These are phyloP conservation scores for Papilio demoleus DNA, from an alignment of 2,888 invertebrate species.

Conservation along the genomic window DNA sequence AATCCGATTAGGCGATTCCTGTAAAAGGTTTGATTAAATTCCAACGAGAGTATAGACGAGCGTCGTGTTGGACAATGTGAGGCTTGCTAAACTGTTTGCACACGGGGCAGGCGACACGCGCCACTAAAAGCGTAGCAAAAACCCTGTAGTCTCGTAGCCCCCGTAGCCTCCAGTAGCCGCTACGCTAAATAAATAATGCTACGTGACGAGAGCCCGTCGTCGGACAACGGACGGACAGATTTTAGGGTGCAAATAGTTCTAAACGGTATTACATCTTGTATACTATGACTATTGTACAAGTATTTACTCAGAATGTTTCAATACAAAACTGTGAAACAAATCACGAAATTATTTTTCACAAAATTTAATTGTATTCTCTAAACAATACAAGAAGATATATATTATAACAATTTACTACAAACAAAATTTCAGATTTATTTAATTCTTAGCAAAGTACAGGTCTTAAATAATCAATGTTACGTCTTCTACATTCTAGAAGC, in stretches of 20 bases:
- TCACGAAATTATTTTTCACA: background rate
- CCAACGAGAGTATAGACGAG: conserved; percentile 32
- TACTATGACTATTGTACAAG: background rate
- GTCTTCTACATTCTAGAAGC: conserved; percentile 15
- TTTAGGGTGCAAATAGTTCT: conserved; percentile 18
- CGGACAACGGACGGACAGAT: conserved; percentile 52
- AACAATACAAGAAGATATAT: no score
- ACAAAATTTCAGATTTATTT: background rate
- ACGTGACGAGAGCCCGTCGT: conserved; percentile 65
- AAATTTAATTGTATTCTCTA: background rate
- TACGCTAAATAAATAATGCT: conserved; percentile 80
- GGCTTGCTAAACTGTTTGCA: conserved; percentile 75
- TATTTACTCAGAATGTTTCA: background rate
- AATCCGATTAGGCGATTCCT: conserved; percentile 8
- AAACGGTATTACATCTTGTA: background rate
- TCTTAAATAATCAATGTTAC: conserved; percentile 14
- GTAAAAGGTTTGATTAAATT: conserved; percentile 38
- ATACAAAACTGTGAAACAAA: background rate
- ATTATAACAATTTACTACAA: no score
- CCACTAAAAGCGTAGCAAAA: conserved; percentile 69
- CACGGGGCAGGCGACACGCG: conserved; percentile 54
- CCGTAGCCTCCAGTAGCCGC: conserved; percentile 46
- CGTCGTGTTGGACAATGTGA: conserved; percentile 53
- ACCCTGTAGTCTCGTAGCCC: conserved; percentile 43
- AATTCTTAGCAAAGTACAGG: background rate